Conservation (phyloP, 2,888 invertebrate species). For the Molorchus minor region DNA sequence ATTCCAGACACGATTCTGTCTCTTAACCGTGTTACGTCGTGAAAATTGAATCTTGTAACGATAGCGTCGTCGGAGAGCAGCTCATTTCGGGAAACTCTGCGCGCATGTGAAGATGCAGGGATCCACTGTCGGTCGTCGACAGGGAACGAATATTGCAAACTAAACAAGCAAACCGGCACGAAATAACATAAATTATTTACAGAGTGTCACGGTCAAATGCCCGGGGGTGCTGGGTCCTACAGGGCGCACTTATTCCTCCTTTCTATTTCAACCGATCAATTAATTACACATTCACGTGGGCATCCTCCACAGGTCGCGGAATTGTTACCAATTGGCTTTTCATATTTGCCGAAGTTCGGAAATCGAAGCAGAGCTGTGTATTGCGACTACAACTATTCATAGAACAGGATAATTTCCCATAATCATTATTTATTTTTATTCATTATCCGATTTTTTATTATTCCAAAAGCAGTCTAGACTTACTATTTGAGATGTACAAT, state of each 20-base stretch:
- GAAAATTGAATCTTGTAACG: constrained; percentile 61
- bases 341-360: too few relatives aligned
- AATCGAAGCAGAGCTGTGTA: too few relatives aligned
- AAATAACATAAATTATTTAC: constrained; percentile 48
- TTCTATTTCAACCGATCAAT: constrained; percentile 10
- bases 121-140: constrained; percentile 39
- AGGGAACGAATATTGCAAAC: constrained; percentile 51
- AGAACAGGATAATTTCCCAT: too few relatives aligned
- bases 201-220: constrained; percentile 22
- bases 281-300: constrained; percentile 11
- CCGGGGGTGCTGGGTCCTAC: constrained; percentile 9
- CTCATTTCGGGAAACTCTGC: constrained; percentile 52
- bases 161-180: constrained; percentile 45
- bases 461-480: too few relatives aligned
- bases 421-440: too few relatives aligned
- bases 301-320: background rate
- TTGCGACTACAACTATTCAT: too few relatives aligned
- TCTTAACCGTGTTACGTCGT: constrained; percentile 61
- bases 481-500: too few relatives aligned
- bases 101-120: constrained; percentile 39
- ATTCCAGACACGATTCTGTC: constrained; percentile 60
- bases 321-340: background rate
- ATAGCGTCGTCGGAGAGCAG: constrained; percentile 54
- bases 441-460: too few relatives aligned
- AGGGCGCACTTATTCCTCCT: background rate